Conservation (phyloP, 2,888 invertebrate species). For the Drosophila robusta region DNA sequence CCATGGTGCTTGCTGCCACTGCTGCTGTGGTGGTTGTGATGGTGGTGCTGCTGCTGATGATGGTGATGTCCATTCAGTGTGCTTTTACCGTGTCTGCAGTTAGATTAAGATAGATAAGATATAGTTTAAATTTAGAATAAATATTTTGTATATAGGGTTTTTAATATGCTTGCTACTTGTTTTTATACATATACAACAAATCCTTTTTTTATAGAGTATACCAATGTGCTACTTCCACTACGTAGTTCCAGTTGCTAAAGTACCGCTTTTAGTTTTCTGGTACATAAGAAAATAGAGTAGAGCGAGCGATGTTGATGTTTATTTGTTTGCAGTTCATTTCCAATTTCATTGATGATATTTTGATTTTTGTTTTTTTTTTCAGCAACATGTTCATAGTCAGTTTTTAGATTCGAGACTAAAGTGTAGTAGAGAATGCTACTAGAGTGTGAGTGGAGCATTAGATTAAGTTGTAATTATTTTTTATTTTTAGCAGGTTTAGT, state of each 20-base stretch:
- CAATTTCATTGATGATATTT: constrained; percentile 70
- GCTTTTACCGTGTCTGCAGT: constrained; percentile 82
- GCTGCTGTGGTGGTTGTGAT: constrained; percentile 24
- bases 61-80: constrained; percentile 64
- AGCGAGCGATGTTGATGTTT: constrained; percentile 69
- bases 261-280: constrained; percentile 53
- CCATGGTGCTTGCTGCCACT: constrained; percentile 61
- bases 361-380: constrained; percentile 45
- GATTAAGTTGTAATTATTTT: neutral
- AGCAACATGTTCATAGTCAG: constrained; percentile 84
- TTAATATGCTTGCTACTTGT: constrained; percentile 62
- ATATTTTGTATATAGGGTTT: neutral
- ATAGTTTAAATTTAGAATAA: constrained; percentile 4
- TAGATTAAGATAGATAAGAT: constrained; percentile 7
- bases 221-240: constrained; percentile 70
- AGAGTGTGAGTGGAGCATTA: constrained; percentile 35
- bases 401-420: constrained; percentile 63
- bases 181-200: constrained; percentile 49
- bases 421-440: constrained; percentile 49
- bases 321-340: constrained; percentile 50
- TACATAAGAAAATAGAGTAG: constrained; percentile 64
- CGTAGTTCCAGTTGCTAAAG: constrained; percentile 72
- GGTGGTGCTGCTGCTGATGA: constrained; percentile 31
- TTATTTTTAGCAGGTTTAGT: constrained; percentile 9
- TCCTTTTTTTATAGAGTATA: constrained; percentile 41